Evolutionary conservation across 2,888 invertebrate species (phyloP).

Genomic region (Sclerodermus sp.): DNA sequence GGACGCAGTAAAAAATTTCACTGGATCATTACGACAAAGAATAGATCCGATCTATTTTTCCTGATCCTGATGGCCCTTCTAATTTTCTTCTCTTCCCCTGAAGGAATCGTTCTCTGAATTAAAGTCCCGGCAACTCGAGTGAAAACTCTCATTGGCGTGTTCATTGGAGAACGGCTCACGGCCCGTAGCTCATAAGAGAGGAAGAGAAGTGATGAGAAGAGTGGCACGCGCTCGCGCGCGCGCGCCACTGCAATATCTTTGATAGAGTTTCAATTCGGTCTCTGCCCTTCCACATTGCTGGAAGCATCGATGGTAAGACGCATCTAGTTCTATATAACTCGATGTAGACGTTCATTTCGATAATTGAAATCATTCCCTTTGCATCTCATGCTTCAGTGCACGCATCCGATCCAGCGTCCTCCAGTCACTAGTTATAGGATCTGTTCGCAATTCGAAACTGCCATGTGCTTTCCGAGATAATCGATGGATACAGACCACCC

Average conservation of each 20-base stretch:
- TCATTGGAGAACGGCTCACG: constrained; percentile 24
- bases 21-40: too few relatives aligned
- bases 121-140: constrained; percentile 43
- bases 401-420: constrained; percentile 11
- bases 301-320: constrained; percentile 1
- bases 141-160: constrained; percentile 38
- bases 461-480: too few relatives aligned
- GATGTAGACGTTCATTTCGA: constrained; percentile 35
- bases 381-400: constrained; percentile 40
- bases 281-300: too few relatives aligned
- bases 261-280: constrained; percentile 27
- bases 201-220: too few relatives aligned
- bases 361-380: constrained; percentile 48
- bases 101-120: constrained; percentile 26
- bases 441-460: too few relatives aligned
- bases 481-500: too few relatives aligned
- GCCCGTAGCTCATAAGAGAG: too few relatives aligned
- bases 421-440: too few relatives aligned
- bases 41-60: too few relatives aligned
- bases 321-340: constrained; percentile 10
- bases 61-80: too few relatives aligned
- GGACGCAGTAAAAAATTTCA: too few relatives aligned
- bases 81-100: not conserved
- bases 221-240: constrained; percentile 3
- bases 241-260: constrained; percentile 38